Base-by-base conservation (phyloP, 2,888 invertebrate genomes). In the Acanthosepion pharaonis region DNA sequence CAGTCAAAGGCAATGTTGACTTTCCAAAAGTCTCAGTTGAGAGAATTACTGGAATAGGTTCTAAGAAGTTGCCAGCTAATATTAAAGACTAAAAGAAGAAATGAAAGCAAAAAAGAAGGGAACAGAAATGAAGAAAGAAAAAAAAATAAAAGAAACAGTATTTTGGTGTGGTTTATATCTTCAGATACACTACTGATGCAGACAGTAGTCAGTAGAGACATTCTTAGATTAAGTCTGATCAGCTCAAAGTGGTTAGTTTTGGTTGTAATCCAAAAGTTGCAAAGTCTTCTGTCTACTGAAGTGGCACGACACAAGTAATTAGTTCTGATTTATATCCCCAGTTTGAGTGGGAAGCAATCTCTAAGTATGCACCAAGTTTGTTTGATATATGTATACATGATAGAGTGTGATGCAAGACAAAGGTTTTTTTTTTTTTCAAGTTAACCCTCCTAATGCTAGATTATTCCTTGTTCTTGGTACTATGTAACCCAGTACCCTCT, bases 231-330 rank as follows among this genome's bases (percentile, higher is more conserved):
- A 78, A 78, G 78, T 78, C 78, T 78, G 78, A n/a, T 78, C 78
- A 33, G 78, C 78, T 78, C 78, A 78, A 78, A 78, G 78, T 78
- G 78, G 78, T 78, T 78, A 78, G 78, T 78, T 78, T 78, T 78
- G 78, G 78, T 78, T 78, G 78, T 78, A 78, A 78, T 78, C 78
- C 78, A 78, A 78, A n/a, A 78, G 78, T 78, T n/a, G n/a, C 78
- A 78, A 78, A 78, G 78, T 78, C 78, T 78, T 78, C 78, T 3
- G 33, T 78, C n/a, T 78, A 33, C n/a, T 78, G 11, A 78, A 78
- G 78, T 78, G 78, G 78, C 78, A 78, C n/a, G 78, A 33, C 78
- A 78, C n/a, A 78, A 78, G 78, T 78, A 78, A 78, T 78, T 78
- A 78, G n/a, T n/a, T 78, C 15, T 78, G 78, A 78, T 78, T 78